Percentiles rank a stretch among this genome's conserved stretches.
Evolutionary conservation across 1,140 invertebrate species (phyloP).

Genomic region (Phenacoccus solenopsis): DNA sequence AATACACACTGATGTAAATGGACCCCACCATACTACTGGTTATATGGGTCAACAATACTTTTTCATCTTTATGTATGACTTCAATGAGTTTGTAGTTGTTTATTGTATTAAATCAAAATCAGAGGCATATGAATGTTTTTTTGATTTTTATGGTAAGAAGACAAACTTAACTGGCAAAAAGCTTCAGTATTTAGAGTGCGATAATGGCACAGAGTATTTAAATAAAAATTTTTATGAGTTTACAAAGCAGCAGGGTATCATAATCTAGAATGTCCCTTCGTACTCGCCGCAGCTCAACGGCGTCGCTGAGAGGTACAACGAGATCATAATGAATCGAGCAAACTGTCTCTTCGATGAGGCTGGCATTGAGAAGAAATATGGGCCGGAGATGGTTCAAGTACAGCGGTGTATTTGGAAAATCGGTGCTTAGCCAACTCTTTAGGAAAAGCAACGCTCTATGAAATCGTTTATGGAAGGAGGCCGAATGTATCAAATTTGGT

Average conservation of each 20-base stretch:
- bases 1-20: constrained; percentile 27
- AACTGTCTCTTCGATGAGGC: constrained; percentile 23
- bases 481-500: neutral
- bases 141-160: constrained; percentile 23
- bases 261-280: neutral
- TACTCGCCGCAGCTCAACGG: constrained; percentile 15
- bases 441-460: neutral
- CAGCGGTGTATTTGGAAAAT: constrained; percentile 23
- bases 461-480: neutral
- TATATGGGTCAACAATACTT: constrained; percentile 27
- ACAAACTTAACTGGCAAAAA: constrained; percentile 6
- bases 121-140: constrained; percentile 22
- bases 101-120: constrained; percentile 26
- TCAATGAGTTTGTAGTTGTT: constrained; percentile 26
- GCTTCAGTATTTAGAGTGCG: constrained; percentile 19
- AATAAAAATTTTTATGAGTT: constrained; percentile 7
- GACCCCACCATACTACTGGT: constrained; percentile 20
- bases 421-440: constrained; percentile 13
- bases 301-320: constrained; percentile 21
- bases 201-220: constrained; percentile 23
- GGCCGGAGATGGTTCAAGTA: constrained; percentile 22
- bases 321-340: constrained; percentile 22
- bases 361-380: constrained; percentile 19
- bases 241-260: constrained; percentile 1
- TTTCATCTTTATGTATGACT: constrained; percentile 30